Evolutionary conservation across 2,797 vertebrate genomes (phyloP), one percentile per base, ranked within the genome.

Genomic region (Coranthus polyacanthus): DNA sequence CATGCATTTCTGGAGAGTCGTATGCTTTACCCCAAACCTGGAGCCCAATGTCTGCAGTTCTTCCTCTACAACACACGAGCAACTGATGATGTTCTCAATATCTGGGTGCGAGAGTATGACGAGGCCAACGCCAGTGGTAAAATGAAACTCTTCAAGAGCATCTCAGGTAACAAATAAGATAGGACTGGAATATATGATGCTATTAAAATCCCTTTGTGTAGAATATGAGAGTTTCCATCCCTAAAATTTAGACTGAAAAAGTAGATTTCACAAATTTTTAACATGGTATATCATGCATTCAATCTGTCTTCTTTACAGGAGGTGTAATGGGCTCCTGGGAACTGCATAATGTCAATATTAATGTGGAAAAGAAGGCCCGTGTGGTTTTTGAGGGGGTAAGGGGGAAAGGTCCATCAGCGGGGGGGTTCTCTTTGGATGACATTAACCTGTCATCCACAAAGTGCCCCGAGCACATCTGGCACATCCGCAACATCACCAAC

Each of bases 371-470:
- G 12, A 96, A 95, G 89, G 96, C 95, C 78, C 86, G 94, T 18
- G 87, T 97, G 51, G 81, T 93, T 15, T 97, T 97, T 81, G 85
- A 94, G 90, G 96, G 94, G 0, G 10, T 89, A 56, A 94, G 82
- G 83, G 94, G 95, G 52, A 43, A 12, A 0, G 79, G 69, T 0
- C 13, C 15, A 1, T 94, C 95, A 0, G 46, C 36, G 0, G 87
- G 96, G 39, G 96, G 96, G n/a, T 90, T 98, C 47, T 96, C 97
- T 18, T 68, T 97, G 37, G 96, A 97, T 0, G 96, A 98, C 78
- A 94, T 98, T 68, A 98, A 96, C 83, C 90, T 97, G 50, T 96
- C 95, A 0, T 95, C 97, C 85, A 93, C 94, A 1, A 77, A 68
- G 39, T 98, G 97, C 64, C 96, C 96, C 26, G 93, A 96, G 36